Conservation (phyloP, 2,113 vertebrate genomes). For the Hymenochirus boettgeri region DNA sequence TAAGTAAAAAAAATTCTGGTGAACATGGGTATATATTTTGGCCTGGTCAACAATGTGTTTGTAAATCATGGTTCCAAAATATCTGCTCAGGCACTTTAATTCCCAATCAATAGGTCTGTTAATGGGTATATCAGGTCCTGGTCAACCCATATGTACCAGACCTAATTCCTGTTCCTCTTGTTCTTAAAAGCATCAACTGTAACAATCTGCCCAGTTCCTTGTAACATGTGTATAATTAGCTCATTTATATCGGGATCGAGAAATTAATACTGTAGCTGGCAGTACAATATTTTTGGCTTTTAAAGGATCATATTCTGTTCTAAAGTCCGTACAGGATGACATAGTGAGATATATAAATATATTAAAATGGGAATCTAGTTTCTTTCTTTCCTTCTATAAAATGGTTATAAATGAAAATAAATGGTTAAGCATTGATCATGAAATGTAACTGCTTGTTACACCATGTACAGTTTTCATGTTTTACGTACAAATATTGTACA, state of each 20-base stretch:
- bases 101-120: too few relatives aligned
- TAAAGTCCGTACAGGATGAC: slow-evolving; percentile 47
- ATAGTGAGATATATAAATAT: slow-evolving; percentile 42
- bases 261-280: slow-evolving; percentile 38
- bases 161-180: too few relatives aligned
- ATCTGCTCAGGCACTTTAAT: too few relatives aligned
- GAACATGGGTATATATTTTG: too few relatives aligned
- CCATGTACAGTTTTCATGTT: slow-evolving; percentile 68
- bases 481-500: slow-evolving; percentile 69
- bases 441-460: slow-evolving; percentile 54
- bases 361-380: slow-evolving; percentile 30
- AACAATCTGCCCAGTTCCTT: slow-evolving; percentile 52
- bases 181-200: slow-evolving; percentile 51
- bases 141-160: too few relatives aligned
- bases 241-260: slow-evolving; percentile 57
- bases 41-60: too few relatives aligned
- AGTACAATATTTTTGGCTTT: neutral
- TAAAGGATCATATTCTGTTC: slow-evolving; percentile 29
- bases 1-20: too few relatives aligned
- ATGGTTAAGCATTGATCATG: neutral
- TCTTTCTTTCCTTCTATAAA: slow-evolving; percentile 19
- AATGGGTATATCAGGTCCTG: too few relatives aligned
- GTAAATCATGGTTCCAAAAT: too few relatives aligned
- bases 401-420: neutral
- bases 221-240: slow-evolving; percentile 67